Base-by-base conservation (phyloP, 2,888 invertebrate genomes). In the Smittia sp. region DNA sequence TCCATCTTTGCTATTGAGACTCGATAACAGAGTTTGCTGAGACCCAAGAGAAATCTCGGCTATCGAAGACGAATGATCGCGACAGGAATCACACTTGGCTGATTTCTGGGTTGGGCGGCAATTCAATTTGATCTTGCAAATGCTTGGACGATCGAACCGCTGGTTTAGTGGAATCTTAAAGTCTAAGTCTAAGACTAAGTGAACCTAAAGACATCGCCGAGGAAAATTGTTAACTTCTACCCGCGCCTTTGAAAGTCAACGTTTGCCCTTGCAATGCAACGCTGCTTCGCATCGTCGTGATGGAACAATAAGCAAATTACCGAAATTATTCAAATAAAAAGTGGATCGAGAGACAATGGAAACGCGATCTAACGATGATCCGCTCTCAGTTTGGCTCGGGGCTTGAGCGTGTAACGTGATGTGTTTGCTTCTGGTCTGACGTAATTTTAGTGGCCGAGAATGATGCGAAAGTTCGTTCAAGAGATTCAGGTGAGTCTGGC, bases 281-380 rank as follows among this genome's bases (percentile, higher is more conserved):
- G 9, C 4, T 32, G 9, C 4, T 9, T 32, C 2, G 13, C 52
- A 58, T 58, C 20, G 18, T 58, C 20, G 58, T 22, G n/a, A 63
- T 63, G 63, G 63, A 63, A 63, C 63, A 63, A 63, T 24, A 63
- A 63, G 20, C 63, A 63, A 63, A 63, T 63, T 63, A 63, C 25
- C 63, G 63, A 63, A 63, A n/a, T 63, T 63, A 63, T 27, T 63
- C 63, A 27, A 63, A 27, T 63, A 27, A 63, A 63, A 63, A 63
- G 63, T 63, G 25, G n/a, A 63, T 63, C 11, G 25, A 15, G 7
- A 52, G 58, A 46, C 58, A 58, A 58, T 58, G 58, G 22, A 58
- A 58, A 58, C 22, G 20, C 13, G 58, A 58, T 58, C 18, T 18
- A n/a, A 46, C 11, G 4, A n/a, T 46, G 46, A 46, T 58, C 58